Base-by-base conservation (phyloP, 1,140 invertebrate species). In the Drosophila murphyi region DNA sequence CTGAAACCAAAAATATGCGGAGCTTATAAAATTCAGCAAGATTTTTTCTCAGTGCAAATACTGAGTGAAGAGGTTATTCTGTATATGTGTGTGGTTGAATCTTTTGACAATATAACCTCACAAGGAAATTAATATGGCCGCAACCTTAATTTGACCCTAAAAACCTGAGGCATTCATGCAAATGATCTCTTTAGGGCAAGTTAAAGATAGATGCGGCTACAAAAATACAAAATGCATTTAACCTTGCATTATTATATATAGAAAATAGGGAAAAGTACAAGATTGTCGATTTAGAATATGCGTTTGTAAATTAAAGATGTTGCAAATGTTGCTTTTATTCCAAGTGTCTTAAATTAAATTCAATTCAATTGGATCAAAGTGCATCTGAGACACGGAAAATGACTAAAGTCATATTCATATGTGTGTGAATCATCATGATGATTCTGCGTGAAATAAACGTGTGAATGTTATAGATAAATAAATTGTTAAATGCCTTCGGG, bases 401-500 rank as follows among this genome's bases (percentile, higher is more conserved):
- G 0, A 2, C 20, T 20, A 20, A 20, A 20, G 20, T 20, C 20
- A 20, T 20, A 20, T 12, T 0, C 12, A 12, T 20, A 20, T 20
- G 20, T 20, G 20, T 20, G 20, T n/a, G n/a, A n/a, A n/a, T n/a
- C n/a, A n/a, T n/a, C 20, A 20, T 20, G 20, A 20, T 20, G 20
- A 20, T 20, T 20, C 20, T 0, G 20, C 1, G 20, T 37, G 2
- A 37, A 37, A 7, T 5, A 37, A 37, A 37, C 6, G 7, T 37
- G 35, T 37, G 35, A 20, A 20, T 20, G 20, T 5, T 7, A 6
- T 37, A 8, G 35, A 37, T 52, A 10, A 37, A 47, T 55, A 32
- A 43, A 55, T 54, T 12, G 50, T 28, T 45, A 50, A 50, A 28
- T 39, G 32, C 8, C 35, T 47, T 57, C 43, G 32, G 54, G 54